Conservation (phyloP, 2,797 vertebrate genomes). For the Clamator glandarius region DNA sequence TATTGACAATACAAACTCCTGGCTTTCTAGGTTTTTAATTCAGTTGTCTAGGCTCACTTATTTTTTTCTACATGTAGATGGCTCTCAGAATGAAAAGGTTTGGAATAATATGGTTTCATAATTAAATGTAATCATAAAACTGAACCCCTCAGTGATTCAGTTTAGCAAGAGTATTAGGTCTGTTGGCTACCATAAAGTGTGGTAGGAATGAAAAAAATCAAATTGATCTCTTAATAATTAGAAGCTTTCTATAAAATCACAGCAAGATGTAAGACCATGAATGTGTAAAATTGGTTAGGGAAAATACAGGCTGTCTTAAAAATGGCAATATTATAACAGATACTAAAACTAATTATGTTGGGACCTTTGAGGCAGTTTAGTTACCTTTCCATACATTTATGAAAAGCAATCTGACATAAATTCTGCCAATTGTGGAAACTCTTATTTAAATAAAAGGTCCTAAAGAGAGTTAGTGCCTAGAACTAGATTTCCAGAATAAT, state of each 20-base stretch:
- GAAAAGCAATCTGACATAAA: not conserved
- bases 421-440: not conserved
- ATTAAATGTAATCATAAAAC: not conserved
- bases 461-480: not conserved
- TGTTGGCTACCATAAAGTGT: not conserved
- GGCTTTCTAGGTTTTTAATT: not conserved
- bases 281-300: slow-evolving; percentile 15
- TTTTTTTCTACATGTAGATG: not conserved
- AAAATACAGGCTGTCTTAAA: slow-evolving; percentile 13
- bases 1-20: not conserved
- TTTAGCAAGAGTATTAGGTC: not conserved
- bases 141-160: not conserved
- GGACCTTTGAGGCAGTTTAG: slow-evolving; percentile 5
- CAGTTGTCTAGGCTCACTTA: not conserved
- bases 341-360: slow-evolving; percentile 19
- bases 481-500: not conserved
- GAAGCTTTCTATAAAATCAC: slow-evolving; percentile 13
- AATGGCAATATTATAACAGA: not conserved
- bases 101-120: not conserved
- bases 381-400: not conserved
- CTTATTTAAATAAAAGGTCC: not conserved
- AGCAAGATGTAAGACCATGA: not conserved
- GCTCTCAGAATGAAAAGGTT: not conserved
- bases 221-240: slow-evolving; percentile 31
- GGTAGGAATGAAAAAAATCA: slow-evolving; percentile 22